A percentile compares a stretch with the other conserved stretches of the same genome.
Conservation (phyloP, 2,797 vertebrate genomes). For the Tokudaia tokunoshimensis region DNA sequence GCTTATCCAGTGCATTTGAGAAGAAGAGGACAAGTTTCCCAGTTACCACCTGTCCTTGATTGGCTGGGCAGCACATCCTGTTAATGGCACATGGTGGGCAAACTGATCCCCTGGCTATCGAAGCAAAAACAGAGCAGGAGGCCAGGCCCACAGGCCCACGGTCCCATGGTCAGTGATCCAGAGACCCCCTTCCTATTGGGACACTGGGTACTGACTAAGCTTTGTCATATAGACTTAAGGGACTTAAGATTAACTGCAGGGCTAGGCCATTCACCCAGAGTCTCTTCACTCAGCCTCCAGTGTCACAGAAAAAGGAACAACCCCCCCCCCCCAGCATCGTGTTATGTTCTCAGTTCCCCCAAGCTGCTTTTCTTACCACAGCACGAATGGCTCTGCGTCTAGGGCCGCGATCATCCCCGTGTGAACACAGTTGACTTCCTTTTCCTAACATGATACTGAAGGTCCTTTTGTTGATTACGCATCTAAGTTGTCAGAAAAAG, state of each 20-base stretch:
- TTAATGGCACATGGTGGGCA: too few species aligned
- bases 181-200: neutral
- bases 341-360: neutral
- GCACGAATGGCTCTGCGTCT: neutral
- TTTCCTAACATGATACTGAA: neutral
- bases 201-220: neutral
- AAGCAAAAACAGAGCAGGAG: neutral
- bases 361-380: neutral
- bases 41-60: neutral
- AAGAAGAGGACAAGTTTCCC: neutral
- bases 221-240: neutral
- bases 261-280: neutral
- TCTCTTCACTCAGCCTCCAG: neutral
- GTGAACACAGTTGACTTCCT: neutral
- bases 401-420: neutral
- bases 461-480: neutral
- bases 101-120: neutral
- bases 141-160: neutral
- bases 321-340: neutral
- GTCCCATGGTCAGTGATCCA: neutral
- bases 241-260: neutral
- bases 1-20: neutral
- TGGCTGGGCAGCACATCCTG: neutral
- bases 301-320: neutral
- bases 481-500: neutral